Conservation (phyloP, 2,888 invertebrate species). For the Agrochola macilenta region DNA sequence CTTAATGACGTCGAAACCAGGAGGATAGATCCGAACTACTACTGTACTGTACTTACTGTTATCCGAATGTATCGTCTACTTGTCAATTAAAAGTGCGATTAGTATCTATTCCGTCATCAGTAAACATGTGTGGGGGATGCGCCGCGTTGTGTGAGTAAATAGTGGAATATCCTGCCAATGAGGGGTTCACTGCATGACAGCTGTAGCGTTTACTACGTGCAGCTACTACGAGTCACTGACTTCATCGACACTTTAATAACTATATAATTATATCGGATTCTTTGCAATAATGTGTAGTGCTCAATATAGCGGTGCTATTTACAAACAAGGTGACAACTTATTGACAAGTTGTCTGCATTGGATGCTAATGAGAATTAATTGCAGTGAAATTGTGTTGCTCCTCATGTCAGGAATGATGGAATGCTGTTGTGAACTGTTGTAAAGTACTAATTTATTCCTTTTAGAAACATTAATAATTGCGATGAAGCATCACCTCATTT, state of each 20-base stretch:
- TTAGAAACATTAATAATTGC: slow-evolving; percentile 1
- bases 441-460: slow-evolving; percentile 24
- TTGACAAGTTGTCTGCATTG: slow-evolving; percentile 79
- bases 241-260: slow-evolving; percentile 62
- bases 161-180: slow-evolving; percentile 72
- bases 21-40: slow-evolving; percentile 8
- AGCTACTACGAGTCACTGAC: slow-evolving; percentile 78
- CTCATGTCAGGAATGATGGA: slow-evolving; percentile 58
- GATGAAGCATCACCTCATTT: background rate
- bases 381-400: slow-evolving; percentile 79
- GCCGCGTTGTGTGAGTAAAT: slow-evolving; percentile 60
- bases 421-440: slow-evolving; percentile 34
- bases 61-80: slow-evolving; percentile 12
- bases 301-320: slow-evolving; percentile 82
- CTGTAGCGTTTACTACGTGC: slow-evolving; percentile 58
- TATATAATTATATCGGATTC: slow-evolving; percentile 77
- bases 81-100: slow-evolving; percentile 34
- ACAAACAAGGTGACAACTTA: slow-evolving; percentile 84
- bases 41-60: too few species aligned
- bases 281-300: slow-evolving; percentile 66
- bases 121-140: slow-evolving; percentile 32
- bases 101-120: slow-evolving; percentile 19
- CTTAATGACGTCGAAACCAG: slow-evolving; percentile 18
- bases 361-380: slow-evolving; percentile 85
- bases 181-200: slow-evolving; percentile 72